These are phyloP conservation scores for Hypsibius dujardini DNA, from an alignment of 1,140 invertebrate genomes.

Conservation along the genomic window DNA sequence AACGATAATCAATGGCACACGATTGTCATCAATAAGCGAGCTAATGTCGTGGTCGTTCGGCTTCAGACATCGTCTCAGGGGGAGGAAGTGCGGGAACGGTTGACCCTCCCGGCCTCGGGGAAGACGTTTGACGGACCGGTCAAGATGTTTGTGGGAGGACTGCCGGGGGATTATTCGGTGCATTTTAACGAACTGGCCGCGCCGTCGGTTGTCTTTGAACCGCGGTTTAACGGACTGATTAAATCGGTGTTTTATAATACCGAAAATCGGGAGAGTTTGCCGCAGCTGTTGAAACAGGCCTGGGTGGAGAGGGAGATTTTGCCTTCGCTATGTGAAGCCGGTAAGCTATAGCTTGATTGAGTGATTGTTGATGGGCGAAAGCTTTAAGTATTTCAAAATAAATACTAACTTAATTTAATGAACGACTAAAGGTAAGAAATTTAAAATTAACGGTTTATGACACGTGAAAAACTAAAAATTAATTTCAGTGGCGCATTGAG, in stretches of 20 bases:
- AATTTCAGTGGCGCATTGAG: too few relatives aligned
- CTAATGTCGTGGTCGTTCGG: conserved; percentile 55
- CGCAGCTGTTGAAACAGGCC: too few relatives aligned
- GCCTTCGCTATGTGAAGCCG: too few relatives aligned
- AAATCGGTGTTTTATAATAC: conserved; percentile 65
- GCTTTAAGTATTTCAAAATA: too few relatives aligned
- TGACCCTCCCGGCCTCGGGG: conserved; percentile 25
- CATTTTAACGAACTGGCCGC: conserved; percentile 60
- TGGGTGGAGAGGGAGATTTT: too few relatives aligned
- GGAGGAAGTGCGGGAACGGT: conserved; percentile 45
- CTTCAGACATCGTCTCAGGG: conserved; percentile 53
- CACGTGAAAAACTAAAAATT: too few relatives aligned
- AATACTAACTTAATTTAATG: too few relatives aligned
- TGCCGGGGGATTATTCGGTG: conserved; percentile 68
- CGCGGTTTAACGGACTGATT: conserved; percentile 52
- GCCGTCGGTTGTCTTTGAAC: conserved; percentile 75
- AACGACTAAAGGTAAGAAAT: too few relatives aligned
- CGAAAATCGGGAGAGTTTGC: not conserved
- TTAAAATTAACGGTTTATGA: too few relatives aligned
- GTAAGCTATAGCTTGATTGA: too few relatives aligned
- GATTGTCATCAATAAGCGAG: conserved; percentile 45
- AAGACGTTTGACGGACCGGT: conserved; percentile 25
- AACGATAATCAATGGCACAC: conserved; percentile 79
- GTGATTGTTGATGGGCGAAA: too few relatives aligned
- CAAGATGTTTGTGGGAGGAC: conserved; percentile 49